Percentiles rank a stretch among this genome's conserved stretches.
phyloP scores from a whole-genome alignment of 2,113 vertebrate species.

The Cavia porcellus region DNA sequence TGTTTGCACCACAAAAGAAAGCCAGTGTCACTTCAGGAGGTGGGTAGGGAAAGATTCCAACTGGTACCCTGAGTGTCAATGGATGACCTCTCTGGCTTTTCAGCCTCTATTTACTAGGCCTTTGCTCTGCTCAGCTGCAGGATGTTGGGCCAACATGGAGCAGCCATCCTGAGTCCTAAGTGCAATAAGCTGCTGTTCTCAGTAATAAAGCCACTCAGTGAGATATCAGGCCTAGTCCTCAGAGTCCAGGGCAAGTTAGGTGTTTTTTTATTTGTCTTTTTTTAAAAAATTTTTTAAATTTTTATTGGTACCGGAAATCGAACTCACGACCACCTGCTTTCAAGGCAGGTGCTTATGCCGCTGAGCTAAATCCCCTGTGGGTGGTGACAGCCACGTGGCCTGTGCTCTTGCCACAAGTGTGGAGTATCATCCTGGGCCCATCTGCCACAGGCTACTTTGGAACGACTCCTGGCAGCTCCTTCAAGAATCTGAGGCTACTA shows the following conservation, averaged over 20 bases:
- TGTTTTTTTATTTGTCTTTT: too few species aligned
- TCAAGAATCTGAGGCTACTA: neutral
- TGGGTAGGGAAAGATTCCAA: neutral
- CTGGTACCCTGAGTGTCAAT: neutral
- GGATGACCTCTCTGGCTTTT: neutral
- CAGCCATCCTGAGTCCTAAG: neutral
- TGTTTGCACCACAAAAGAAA: neutral
- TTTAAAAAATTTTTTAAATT: too few species aligned
- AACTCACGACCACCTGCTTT: too few species aligned
- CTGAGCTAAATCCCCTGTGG: neutral
- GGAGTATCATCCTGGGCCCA: constrained; percentile 35
- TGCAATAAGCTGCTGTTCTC: neutral
- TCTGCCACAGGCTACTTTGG: constrained; percentile 44
- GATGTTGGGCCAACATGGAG: neutral
- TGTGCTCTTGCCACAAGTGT: neutral
- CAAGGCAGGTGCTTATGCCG: too few species aligned
- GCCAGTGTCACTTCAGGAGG: neutral
- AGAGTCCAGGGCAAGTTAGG: too few species aligned
- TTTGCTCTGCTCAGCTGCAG: neutral
- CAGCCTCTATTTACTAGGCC: neutral
- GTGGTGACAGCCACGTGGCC: neutral
- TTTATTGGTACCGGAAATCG: too few species aligned
- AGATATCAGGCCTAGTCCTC: neutral
- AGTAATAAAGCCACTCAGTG: neutral
- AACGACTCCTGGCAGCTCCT: neutral